Evolutionary conservation across 2,888 invertebrate genomes (phyloP).

Genomic region (Andricus quercusramuli): DNA sequence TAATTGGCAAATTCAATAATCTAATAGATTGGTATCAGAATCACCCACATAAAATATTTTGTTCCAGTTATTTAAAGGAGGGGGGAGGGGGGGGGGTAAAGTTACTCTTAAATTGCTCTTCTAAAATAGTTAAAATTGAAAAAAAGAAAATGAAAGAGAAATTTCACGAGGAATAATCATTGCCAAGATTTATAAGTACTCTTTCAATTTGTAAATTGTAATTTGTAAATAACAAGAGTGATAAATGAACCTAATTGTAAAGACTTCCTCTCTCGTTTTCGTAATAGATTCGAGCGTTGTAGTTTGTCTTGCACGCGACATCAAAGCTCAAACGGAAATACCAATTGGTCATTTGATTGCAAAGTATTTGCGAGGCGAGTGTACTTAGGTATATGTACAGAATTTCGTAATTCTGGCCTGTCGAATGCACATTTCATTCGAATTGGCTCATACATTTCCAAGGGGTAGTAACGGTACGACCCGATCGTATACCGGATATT

Average conservation of each 20-base stretch:
- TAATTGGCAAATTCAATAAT: no score
- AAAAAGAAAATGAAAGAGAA: neutral
- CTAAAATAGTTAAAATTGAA: no score
- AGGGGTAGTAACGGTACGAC: constrained; percentile 41
- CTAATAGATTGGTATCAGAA: no score
- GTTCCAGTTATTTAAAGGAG: no score
- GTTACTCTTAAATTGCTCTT: no score
- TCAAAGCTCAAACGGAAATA: constrained; percentile 34
- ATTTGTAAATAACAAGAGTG: neutral
- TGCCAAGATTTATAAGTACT: neutral
- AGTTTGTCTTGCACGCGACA: constrained; percentile 18
- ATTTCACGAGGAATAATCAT: no score
- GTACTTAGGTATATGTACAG: constrained; percentile 15
- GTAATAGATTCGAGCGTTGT: neutral
- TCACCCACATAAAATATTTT: no score
- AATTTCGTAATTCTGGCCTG: constrained; percentile 27
- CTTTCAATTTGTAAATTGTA: neutral
- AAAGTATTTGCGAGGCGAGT: constrained; percentile 14
- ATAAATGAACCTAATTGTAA: neutral
- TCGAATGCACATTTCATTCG: constrained; percentile 44
- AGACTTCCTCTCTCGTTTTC: neutral
- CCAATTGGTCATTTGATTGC: constrained; percentile 11
- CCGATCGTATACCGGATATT: constrained; percentile 18
- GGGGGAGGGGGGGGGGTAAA: no score
- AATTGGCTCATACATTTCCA: constrained; percentile 44